These are phyloP conservation scores for Ypsolopha scabrella DNA, from an alignment of 2,888 invertebrate species.

Conservation along the genomic window DNA sequence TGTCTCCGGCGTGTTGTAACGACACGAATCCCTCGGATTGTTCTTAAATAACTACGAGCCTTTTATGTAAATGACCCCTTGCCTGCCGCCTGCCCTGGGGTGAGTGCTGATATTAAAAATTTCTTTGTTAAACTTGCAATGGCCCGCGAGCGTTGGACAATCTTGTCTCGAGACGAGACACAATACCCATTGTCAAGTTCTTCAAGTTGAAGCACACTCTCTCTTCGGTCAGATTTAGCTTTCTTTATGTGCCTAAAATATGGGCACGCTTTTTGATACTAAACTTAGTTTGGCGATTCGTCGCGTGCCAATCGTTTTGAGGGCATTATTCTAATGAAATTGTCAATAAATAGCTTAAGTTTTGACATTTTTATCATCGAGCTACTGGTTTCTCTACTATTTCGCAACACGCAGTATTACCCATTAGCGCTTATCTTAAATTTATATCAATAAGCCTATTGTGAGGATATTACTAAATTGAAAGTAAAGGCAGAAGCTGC, in stretches of 20 bases:
- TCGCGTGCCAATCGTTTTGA: not conserved
- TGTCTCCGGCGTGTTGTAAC: constrained; percentile 26
- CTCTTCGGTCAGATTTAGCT: not conserved
- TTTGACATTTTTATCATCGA: not conserved
- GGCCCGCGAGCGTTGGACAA: constrained; percentile 23
- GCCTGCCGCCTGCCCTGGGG: constrained; percentile 33
- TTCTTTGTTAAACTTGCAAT: constrained; percentile 41
- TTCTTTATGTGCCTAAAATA: not conserved
- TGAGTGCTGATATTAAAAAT: constrained; percentile 61
- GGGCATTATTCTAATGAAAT: not conserved
- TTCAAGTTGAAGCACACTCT: constrained; percentile 6
- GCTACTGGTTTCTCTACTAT: not conserved
- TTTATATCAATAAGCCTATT: not conserved
- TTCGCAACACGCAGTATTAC: not conserved
- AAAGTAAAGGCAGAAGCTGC: not conserved
- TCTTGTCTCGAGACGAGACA: constrained; percentile 23
- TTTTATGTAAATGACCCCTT: constrained; percentile 58
- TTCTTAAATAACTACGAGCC: constrained; percentile 54
- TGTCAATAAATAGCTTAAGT: not conserved
- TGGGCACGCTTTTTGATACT: not conserved
- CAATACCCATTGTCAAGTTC: constrained; percentile 9
- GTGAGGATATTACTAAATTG: not conserved
- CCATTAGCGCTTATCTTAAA: not conserved
- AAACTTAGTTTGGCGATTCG: not conserved
- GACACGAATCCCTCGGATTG: constrained; percentile 34